Percentiles rank a stretch among this genome's conserved stretches.
These are phyloP conservation scores for Huso huso DNA, from an alignment of 2,797 vertebrate genomes.

Conservation along the genomic window DNA sequence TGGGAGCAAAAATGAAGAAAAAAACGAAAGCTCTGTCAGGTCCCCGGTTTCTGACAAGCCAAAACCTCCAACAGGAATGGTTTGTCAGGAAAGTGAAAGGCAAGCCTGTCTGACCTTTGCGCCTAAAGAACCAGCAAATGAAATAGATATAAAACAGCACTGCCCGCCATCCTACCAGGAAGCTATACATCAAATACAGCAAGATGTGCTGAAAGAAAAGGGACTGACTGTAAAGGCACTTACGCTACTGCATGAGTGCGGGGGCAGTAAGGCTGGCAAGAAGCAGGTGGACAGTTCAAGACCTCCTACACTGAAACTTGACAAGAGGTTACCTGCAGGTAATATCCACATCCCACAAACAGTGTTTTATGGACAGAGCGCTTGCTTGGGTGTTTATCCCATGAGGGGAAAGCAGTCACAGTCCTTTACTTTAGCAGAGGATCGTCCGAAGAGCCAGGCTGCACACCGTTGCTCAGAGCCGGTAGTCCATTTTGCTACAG, in stretches of 20 bases:
- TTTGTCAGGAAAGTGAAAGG: constrained; percentile 12
- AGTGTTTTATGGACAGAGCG: constrained; percentile 56
- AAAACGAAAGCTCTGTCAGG: constrained; percentile 19
- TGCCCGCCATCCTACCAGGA: constrained; percentile 54
- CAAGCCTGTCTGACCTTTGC: background rate
- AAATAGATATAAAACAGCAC: constrained; percentile 23
- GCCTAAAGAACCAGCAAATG: background rate
- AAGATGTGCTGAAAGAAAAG: constrained; percentile 36
- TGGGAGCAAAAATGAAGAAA: constrained; percentile 41
- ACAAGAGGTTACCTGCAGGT: constrained; percentile 10
- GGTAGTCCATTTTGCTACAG: constrained; percentile 12
- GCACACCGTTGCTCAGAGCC: constrained; percentile 46
- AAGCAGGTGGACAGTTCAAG: constrained; percentile 15
- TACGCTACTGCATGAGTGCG: constrained; percentile 39
- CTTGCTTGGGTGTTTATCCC: constrained; percentile 36
- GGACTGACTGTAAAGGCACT: constrained; percentile 46
- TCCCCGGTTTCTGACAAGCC: constrained; percentile 14
- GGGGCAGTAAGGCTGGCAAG: constrained; percentile 24
- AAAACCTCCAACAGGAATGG: background rate
- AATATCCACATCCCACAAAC: constrained; percentile 45
- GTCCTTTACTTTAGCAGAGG: constrained; percentile 31
- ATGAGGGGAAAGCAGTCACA: constrained; percentile 50
- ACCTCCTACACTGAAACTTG: constrained; percentile 5
- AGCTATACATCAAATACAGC: constrained; percentile 45
- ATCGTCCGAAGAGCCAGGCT: constrained; percentile 27